Evolutionary conservation across 2,113 vertebrate genomes (phyloP).

Genomic region (Oriolus oriolus): DNA sequence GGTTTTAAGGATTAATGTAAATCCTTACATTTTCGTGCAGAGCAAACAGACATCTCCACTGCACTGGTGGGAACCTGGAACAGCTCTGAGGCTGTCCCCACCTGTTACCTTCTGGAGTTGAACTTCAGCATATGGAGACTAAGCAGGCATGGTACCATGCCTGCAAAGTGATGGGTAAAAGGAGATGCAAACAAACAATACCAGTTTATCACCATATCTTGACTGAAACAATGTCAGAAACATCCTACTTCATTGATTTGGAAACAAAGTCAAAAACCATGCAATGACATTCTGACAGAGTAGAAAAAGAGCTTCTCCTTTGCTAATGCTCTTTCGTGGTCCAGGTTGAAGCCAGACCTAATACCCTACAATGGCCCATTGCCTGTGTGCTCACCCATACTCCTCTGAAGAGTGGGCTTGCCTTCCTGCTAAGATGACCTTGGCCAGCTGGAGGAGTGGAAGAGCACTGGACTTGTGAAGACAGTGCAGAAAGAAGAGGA

Average conservation of each 20-base stretch:
- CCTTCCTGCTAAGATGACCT: neutral
- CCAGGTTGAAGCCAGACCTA: neutral
- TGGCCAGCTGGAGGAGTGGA: neutral
- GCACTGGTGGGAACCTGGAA: neutral
- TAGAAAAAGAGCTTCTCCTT: neutral
- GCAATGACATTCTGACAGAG: neutral
- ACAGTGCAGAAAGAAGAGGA: neutral
- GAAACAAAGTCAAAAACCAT: neutral
- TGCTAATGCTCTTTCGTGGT: neutral
- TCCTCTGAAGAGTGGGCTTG: neutral
- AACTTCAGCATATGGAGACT: neutral
- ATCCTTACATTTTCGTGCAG: neutral
- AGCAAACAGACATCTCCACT: neutral
- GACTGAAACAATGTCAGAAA: neutral
- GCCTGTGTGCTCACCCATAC: neutral
- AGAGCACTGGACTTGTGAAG: neutral
- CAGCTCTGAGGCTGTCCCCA: neutral
- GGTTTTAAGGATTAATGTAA: neutral
- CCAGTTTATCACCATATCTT: neutral
- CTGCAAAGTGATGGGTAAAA: neutral
- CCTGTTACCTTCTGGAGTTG: neutral
- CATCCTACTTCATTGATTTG: neutral
- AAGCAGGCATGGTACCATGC: rapidly evolving
- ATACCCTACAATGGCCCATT: neutral
- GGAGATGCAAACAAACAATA: neutral